These are phyloP conservation scores for Delichon dasypus DNA, from an alignment of 2,797 vertebrate species.

Conservation along the genomic window DNA sequence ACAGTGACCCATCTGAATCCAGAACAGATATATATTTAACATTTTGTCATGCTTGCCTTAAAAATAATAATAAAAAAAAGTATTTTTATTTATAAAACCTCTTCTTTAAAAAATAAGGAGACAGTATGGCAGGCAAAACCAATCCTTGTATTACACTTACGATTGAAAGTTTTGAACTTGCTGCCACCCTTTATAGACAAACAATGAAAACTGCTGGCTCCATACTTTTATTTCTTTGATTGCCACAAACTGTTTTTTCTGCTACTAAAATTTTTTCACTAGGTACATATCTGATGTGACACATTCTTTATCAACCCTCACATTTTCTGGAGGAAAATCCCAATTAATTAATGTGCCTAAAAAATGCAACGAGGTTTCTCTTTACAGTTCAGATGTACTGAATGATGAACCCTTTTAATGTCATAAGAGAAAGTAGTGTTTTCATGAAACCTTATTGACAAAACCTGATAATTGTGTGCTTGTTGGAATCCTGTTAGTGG, in stretches of 20 bases:
- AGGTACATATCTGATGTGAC: not conserved
- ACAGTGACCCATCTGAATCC: not conserved
- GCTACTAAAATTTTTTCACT: not conserved
- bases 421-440: not conserved
- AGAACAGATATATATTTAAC: not conserved
- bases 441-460: not conserved
- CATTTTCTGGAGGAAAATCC: not conserved
- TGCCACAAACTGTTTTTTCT: not conserved
- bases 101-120: not conserved
- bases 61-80: no score
- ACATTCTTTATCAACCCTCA: not conserved
- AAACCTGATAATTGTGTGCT: not conserved
- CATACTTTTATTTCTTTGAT: not conserved
- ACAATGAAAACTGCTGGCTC: not conserved
- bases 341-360: not conserved
- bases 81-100: not conserved
- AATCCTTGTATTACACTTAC: not conserved
- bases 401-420: not conserved
- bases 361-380: conserved; percentile 11
- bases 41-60: not conserved
- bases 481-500: not conserved
- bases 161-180: not conserved
- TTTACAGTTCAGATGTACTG: conserved; percentile 9
- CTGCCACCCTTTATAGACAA: not conserved
- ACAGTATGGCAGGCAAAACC: not conserved